Percentiles rank a stretch among this genome's conserved stretches.
These are phyloP conservation scores for Danionella cerebrum DNA, from an alignment of 2,113 vertebrate genomes.

Conservation along the genomic window DNA sequence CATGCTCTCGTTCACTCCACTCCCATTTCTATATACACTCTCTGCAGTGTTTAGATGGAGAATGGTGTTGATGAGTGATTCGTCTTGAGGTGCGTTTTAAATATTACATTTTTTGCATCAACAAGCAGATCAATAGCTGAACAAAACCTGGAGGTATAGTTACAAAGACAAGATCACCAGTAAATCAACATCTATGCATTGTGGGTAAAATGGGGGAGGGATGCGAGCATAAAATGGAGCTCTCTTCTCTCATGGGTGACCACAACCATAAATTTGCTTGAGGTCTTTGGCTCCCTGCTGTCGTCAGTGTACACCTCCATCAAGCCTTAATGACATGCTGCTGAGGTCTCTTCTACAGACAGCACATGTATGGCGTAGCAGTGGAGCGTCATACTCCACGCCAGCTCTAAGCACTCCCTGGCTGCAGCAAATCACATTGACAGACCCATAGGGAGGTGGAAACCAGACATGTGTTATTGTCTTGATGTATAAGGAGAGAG, in stretches of 20 bases:
- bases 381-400: neutral
- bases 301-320: conserved; percentile 6
- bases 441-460: conserved; percentile 1
- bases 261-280: conserved; percentile 27
- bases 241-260: conserved; percentile 11
- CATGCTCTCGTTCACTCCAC: neutral
- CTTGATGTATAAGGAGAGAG: neutral
- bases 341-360: neutral
- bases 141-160: conserved; percentile 6
- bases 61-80: conserved; percentile 17
- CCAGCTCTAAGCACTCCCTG: neutral
- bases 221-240: neutral
- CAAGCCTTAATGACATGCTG: conserved; percentile 11
- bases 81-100: too few relatives aligned
- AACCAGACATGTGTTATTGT: conserved; percentile 1
- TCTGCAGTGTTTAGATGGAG: conserved; percentile 18
- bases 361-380: neutral
- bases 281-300: neutral
- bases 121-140: conserved; percentile 24
- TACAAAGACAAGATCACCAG: conserved; percentile 24
- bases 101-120: too few relatives aligned
- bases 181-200: conserved; percentile 2
- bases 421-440: conserved; percentile 10
- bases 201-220: neutral
- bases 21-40: neutral